Evolutionary conservation across 2,113 vertebrate species (phyloP).

Genomic region (Cranoglanis bouderius): DNA sequence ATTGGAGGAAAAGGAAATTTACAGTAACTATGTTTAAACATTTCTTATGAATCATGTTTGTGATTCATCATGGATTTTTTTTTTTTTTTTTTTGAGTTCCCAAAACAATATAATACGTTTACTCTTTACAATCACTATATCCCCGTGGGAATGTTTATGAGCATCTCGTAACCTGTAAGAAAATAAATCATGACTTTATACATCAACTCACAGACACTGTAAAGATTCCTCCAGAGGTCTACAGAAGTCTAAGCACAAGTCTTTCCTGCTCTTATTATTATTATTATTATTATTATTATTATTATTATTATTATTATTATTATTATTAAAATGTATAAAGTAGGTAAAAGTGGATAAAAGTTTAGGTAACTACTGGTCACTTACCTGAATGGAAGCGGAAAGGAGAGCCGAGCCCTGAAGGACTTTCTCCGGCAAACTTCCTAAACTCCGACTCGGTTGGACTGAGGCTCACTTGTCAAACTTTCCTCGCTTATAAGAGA

Average conservation of each 20-base stretch:
- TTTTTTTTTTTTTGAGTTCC: neutral
- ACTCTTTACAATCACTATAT: neutral
- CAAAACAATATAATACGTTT: neutral
- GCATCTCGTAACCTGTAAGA: neutral
- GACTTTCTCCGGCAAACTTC: slow-evolving; percentile 59
- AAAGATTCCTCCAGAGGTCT: neutral
- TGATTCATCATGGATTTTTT: neutral
- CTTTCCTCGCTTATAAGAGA: slow-evolving; percentile 70
- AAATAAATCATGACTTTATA: neutral
- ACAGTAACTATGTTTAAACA: neutral
- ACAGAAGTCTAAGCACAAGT: neutral
- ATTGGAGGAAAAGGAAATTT: neutral
- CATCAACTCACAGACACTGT: neutral
- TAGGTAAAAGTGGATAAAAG: slow-evolving; percentile 3
- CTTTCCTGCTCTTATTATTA: neutral
- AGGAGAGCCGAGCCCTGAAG: slow-evolving; percentile 51
- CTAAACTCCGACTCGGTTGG: slow-evolving; percentile 62
- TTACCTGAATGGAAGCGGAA: slow-evolving; percentile 61
- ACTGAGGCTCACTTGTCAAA: slow-evolving; percentile 69
- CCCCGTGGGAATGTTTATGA: neutral
- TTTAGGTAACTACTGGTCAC: neutral
- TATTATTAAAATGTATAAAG: neutral
- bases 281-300: neutral
- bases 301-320: no score
- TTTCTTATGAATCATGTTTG: neutral